Conservation (phyloP, 2,797 vertebrate species). For the Peromyscus eremicus region DNA sequence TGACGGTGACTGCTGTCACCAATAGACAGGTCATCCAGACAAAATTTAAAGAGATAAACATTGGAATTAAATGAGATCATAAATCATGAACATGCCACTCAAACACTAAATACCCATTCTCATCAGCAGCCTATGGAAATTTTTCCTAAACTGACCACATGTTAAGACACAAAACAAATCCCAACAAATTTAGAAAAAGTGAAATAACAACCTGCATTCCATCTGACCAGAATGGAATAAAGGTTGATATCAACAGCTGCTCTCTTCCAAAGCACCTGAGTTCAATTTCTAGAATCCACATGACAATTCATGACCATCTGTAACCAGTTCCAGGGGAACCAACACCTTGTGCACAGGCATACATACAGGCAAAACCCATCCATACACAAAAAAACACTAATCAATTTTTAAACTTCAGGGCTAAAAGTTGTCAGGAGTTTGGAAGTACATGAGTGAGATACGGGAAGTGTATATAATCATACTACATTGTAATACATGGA, state of each 20-base stretch:
- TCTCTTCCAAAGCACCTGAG: not conserved
- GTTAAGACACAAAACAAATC: not conserved
- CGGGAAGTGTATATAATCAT: not conserved
- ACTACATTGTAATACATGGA: not conserved
- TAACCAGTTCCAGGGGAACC: not conserved
- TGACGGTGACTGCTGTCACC: not conserved
- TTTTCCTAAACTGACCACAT: not conserved
- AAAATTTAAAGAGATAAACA: not conserved
- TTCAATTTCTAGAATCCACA: not conserved
- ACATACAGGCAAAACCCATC: not conserved
- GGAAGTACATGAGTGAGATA: not conserved
- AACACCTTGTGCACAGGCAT: not conserved
- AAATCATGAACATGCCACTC: not conserved
- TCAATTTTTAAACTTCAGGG: not conserved
- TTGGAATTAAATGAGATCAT: not conserved
- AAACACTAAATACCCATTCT: not conserved
- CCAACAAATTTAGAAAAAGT: too few species aligned
- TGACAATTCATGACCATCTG: not conserved
- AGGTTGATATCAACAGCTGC: not conserved
- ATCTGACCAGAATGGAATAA: not conserved
- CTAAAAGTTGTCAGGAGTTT: not conserved
- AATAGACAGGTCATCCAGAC: not conserved
- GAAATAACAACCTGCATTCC: not conserved
- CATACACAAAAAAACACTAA: not conserved
- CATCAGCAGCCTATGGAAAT: not conserved